Base-by-base conservation (phyloP, 92 coral and sea anemone species). In the Porites cylindrica region DNA sequence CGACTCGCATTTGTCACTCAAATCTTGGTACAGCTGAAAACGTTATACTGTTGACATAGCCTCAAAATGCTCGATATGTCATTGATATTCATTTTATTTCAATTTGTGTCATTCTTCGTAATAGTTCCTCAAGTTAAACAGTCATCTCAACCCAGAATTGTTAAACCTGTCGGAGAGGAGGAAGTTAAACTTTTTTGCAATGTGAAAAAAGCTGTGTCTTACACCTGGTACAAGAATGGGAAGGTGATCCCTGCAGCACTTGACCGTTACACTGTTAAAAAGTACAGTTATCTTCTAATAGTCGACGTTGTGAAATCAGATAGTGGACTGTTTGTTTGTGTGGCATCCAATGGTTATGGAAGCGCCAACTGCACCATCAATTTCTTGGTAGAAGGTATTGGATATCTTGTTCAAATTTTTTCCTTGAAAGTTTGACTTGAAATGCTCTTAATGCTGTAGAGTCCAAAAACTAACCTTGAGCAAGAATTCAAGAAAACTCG, bases 171-270 rank as follows among this genome's bases (percentile, higher is more conserved):
- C 8, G 96, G 93, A 19, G 62, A 86, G 26, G 79, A 77, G 4
- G 87, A 79, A 21, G 73, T 90, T 16, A 93, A 69, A 53, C 79
- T 93, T 32, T 38, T 26, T 12, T 93, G 96, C 60, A 52, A 61
- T 23, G 90, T 87, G 29, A 69, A n/a, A 75, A 62, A 80, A 73
- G 87, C 87, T 62, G 63, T 61, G 24, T 21, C 19, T 7, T 83
- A 83, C 87, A 50, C 71, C 2, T 92, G 95, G 95, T 92, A 74
- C 79, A 92, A 92, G 51, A 68, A 92, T 76, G 79, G 82, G 2
- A 81, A 51, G 32, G 13, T 0, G 47, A 75, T 92, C 19, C 51
- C 61, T 17, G 16, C 11, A 29, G 1, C 56, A 1, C 21, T 14
- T 4, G 17, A 10, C 3, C 80, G 90, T 12, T 92, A 82, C 47